Conservation (phyloP, 92 coral and sea anemone species). For the Ricordea florida region DNA sequence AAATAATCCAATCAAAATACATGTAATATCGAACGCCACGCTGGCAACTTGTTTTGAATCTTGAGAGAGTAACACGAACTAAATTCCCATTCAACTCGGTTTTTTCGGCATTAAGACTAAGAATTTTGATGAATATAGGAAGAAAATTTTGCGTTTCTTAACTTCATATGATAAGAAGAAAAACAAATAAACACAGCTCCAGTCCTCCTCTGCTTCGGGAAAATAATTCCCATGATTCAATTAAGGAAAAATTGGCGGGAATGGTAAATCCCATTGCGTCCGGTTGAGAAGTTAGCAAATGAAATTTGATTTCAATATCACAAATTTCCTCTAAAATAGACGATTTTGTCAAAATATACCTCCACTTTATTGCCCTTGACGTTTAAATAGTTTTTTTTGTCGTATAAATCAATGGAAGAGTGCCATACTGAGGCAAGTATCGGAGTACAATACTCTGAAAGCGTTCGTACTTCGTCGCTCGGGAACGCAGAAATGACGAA, state of each 20-base stretch:
- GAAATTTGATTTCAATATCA: background rate
- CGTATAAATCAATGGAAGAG: conserved; percentile 64
- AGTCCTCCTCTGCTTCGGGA: background rate
- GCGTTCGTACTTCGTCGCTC: conserved; percentile 18
- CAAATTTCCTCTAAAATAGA: background rate
- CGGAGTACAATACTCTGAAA: conserved; percentile 66
- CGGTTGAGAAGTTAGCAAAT: background rate
- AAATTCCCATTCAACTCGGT: too few species aligned
- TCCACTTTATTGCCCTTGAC: background rate
- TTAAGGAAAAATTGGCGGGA: conserved; percentile 43
- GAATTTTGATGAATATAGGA: too few species aligned
- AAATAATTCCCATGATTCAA: conserved; percentile 20
- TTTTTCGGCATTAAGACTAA: too few species aligned
- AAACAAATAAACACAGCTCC: background rate
- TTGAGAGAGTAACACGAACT: too few species aligned
- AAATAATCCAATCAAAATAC: conserved; percentile 13
- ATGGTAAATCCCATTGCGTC: conserved; percentile 48
- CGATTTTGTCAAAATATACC: background rate
- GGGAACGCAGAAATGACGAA: conserved; percentile 43
- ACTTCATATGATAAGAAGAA: background rate
- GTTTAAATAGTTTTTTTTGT: background rate
- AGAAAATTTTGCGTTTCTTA: too few species aligned
- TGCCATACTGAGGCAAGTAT: conserved; percentile 88
- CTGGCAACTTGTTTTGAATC: conserved; percentile 47
- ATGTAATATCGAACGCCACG: conserved; percentile 37